Evolutionary conservation across 2,797 vertebrate species (phyloP), one percentile per base, ranked within the genome.

Genomic region (Peromyscus attwateri): DNA sequence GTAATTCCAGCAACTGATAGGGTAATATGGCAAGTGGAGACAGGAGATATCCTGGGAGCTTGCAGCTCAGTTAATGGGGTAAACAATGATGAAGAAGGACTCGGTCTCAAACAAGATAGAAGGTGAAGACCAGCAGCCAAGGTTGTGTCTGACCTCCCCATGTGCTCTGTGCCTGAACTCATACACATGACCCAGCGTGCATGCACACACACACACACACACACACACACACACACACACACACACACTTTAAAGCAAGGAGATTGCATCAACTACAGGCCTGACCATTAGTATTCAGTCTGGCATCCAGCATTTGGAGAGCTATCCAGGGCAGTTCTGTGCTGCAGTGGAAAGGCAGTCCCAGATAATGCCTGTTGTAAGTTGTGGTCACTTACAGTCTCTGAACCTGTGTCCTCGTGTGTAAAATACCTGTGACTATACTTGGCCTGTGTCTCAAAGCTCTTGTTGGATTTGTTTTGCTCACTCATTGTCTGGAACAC

Each of bases 391-490:
- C 34, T 62, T 93, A 82, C 68, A 29, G 29, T 68, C 55, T 89
- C 75, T 40, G 40, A 73, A 7, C 29, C 8, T 81, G 23, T 94
- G 79, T 92, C 16, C 17, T 19, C 21, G 6, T 57, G 31, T 75
- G 21, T n/a, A 31, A 89, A 91, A 92, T 84, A 9, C 52, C 55
- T 55, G 40, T 60, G 43, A 40, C 73, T 93, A n/a, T 57, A 16
- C 11, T 76, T 87, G 23, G 4, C 60, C 13, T 84, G 31, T 46
- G 40, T 92, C 46, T 73, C 60, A 75, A 46, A 82, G 71, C 62
- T 96, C 46, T 79, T 77, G 57, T 92, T 9, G 11, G 21, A 23
- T 93, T 96, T 71, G 52, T 91, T 96, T 77, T 93, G 25, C 79
- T 95, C 37, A 27, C 43, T 79, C 29, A 64, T 89, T 95, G 55